Evolutionary conservation across 2,797 vertebrate genomes (phyloP).

Genomic region (Ispidina lecontei): DNA sequence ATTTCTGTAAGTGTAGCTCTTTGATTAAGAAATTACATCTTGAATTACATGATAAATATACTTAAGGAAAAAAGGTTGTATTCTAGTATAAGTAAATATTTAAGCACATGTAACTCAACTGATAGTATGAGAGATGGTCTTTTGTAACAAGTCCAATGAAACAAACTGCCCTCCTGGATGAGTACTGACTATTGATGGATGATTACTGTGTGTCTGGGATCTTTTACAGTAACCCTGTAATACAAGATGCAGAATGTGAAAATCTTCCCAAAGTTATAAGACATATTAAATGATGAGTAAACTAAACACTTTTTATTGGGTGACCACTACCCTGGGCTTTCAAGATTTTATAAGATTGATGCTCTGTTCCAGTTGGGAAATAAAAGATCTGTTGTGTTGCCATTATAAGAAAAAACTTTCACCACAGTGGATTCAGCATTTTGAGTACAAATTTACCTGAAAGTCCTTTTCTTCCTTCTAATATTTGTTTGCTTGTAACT

Average conservation of each 20-base stretch:
- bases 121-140: neutral
- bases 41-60: neutral
- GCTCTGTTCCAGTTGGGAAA: neutral
- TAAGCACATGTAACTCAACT: neutral
- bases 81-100: neutral
- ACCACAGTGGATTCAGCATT: neutral
- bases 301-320: neutral
- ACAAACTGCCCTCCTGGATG: neutral
- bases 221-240: neutral
- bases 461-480: neutral
- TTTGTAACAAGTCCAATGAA: neutral
- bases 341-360: neutral
- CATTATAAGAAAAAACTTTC: neutral
- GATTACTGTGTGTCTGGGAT: neutral
- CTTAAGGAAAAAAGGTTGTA: neutral
- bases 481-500: neutral
- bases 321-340: neutral
- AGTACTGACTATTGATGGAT: neutral
- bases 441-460: neutral
- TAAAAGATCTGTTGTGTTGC: neutral
- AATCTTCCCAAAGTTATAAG: neutral
- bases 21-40: neutral
- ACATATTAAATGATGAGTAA: neutral
- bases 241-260: neutral
- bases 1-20: neutral